Base-by-base conservation (phyloP, 2,888 invertebrate species). In the Tipula confusa region DNA sequence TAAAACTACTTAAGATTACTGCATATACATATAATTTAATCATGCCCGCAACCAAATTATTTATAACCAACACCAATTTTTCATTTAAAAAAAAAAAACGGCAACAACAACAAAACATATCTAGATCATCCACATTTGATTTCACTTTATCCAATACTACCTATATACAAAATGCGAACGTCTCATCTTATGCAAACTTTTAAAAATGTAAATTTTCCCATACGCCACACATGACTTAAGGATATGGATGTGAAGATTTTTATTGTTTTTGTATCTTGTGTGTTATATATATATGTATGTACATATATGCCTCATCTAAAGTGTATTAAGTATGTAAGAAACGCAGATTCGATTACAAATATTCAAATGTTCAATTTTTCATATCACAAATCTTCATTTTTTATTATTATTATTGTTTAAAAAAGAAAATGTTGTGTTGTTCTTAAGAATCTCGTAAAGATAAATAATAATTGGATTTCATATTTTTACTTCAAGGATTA, bases 51-150 rank as follows among this genome's bases (percentile, higher is more conserved):
- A 64, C 64, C 64, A 64, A 64, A 64, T 64, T 64, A 64, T 24
- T 64, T 64, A 64, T 64, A 64, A 64, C 64, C 64, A 64, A 64
- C 64, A 64, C 64, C 64, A 64, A 64, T 64, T 64, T 64, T 64
- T 64, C 64, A 64, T 24, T 24, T 24, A 7, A 7, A 43, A 43
- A 6, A 43, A 6, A 43, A 15, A n/a, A 43, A 43, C 9, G 7
- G 6, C 33, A 64, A 64, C 7, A 64, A 64, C 64, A 64, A 24
- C 9, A 64, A 64, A 18, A 64, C 24, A 11, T 64, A 64, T 64
- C 64, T 64, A 64, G 64, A 64, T 64, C 64, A 24, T 64, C 64
- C 24, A 64, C 64, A 64, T 64, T 64, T 64, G 64, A 64, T 24
- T 64, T 64, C 64, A 64, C 24, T 64, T 64, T 64, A 64, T 18